phyloP scores from a whole-genome alignment of 2,797 vertebrate genomes.

The Pipistrellus pipistrellus region DNA sequence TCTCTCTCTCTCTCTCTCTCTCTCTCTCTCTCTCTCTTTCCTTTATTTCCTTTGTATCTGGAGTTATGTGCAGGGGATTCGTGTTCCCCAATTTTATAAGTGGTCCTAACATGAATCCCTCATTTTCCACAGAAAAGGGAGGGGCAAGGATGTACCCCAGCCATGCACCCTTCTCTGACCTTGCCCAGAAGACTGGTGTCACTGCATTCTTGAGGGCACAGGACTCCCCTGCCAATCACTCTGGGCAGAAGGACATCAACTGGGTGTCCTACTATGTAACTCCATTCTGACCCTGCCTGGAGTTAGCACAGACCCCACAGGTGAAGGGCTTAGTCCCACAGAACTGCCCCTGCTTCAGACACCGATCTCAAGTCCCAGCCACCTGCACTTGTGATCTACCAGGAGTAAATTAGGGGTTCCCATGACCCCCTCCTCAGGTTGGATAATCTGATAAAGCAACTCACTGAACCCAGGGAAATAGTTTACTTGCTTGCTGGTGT shows the following conservation, averaged over 20 bases:
- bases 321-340: background rate
- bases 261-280: background rate
- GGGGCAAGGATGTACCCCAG: background rate
- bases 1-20: background rate
- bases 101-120: background rate
- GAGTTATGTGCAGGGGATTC: background rate
- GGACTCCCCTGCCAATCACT: background rate
- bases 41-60: too few species aligned
- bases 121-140: background rate
- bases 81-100: background rate
- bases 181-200: background rate
- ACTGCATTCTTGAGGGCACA: fast-evolving
- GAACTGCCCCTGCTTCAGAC: background rate
- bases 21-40: too few species aligned
- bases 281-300: background rate
- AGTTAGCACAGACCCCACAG: background rate
- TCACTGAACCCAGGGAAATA: background rate
- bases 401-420: background rate
- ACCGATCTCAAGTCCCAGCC: background rate
- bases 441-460: background rate
- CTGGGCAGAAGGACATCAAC: background rate
- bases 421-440: background rate
- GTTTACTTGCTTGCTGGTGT: background rate
- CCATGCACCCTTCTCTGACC: background rate
- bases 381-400: background rate